phyloP scores from a whole-genome alignment of 1,140 invertebrate genomes.

The Venustaconcha ellipsiformis region DNA sequence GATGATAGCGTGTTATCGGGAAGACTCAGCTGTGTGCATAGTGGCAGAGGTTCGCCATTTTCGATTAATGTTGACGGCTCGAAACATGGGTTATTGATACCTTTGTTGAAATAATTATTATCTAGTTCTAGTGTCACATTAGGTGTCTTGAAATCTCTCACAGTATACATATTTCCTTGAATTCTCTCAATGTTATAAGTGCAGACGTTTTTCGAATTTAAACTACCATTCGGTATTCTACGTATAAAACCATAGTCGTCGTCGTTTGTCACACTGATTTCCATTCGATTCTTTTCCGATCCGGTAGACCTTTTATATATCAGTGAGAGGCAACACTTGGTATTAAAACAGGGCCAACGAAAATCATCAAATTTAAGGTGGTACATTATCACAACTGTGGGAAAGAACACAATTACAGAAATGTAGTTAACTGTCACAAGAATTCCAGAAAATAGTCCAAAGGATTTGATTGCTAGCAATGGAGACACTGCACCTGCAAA shows the following conservation, averaged over 20 bases:
- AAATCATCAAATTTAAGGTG: constrained; percentile 41
- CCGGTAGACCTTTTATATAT: not conserved
- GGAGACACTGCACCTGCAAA: constrained; percentile 50
- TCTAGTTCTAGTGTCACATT: not conserved
- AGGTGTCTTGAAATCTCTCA: too few relatives aligned
- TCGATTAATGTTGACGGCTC: not conserved
- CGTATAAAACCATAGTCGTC: not conserved
- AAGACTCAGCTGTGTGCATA: not conserved
- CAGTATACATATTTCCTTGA: constrained; percentile 10
- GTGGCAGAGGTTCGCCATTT: not conserved
- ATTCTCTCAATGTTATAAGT: not conserved
- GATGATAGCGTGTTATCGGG: not conserved
- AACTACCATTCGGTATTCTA: not conserved
- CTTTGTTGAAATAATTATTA: not conserved
- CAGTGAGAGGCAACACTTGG: not conserved
- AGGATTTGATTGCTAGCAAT: constrained; percentile 46
- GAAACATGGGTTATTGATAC: not conserved
- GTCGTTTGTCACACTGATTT: not conserved
- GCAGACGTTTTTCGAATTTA: not conserved
- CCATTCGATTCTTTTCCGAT: not conserved
- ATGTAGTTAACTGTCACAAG: constrained; percentile 59
- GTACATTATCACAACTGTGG: constrained; percentile 52
- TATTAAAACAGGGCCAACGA: constrained; percentile 29
- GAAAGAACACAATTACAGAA: constrained; percentile 56
- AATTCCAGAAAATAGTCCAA: constrained; percentile 55